Base-by-base conservation (phyloP, 2,113 vertebrate genomes). In the Rhabdomys dilectus region DNA sequence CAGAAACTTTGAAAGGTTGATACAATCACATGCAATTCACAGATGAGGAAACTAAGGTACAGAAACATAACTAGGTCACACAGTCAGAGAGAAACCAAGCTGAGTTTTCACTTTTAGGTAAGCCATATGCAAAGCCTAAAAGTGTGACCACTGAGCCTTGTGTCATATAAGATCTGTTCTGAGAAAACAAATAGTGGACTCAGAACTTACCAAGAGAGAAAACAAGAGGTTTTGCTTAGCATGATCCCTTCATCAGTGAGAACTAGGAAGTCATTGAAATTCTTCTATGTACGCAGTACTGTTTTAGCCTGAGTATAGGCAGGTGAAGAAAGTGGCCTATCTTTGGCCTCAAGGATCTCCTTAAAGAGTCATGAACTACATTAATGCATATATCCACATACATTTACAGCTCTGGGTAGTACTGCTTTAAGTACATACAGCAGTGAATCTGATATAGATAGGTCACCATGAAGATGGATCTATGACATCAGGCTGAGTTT, bases 1-100 rank as follows among this genome's bases (percentile, higher is more conserved):
- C 2, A 26, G 19, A 24, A 85, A 66, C 9, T 66, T 70, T 89
- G 53, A 84, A 76, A 87, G 7, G 39, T 66, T 26, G 13, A 21
- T 86, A 81, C 8, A 31, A 56, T 93, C 80, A 80, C 60, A 19
- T 66, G 26, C 81, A 86, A 84, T 93, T 96, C 90, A 85, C 15
- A 88, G 21, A 85, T 76, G 64, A 88, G n/a, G 29, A 90, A 64
- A 92, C 56, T 34, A 29, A 92, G 76, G 70, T 42, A 80, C 68
- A 88, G 84, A 93, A 92, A 92, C n/a, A 1, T 70, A 66, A 42
- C 42, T 64, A 80, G 5, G 26, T 92, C 45, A 68, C 60, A 92
- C 39, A 93, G 29, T 5, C 89, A 92, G 72, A 95, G 72, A 70
- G 34, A 86, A 89, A 60, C 19, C 87, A 24, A 96, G 26, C 26